Base-by-base conservation (phyloP, 2,113 vertebrate species). In the Coryphaenoides rupestris region DNA sequence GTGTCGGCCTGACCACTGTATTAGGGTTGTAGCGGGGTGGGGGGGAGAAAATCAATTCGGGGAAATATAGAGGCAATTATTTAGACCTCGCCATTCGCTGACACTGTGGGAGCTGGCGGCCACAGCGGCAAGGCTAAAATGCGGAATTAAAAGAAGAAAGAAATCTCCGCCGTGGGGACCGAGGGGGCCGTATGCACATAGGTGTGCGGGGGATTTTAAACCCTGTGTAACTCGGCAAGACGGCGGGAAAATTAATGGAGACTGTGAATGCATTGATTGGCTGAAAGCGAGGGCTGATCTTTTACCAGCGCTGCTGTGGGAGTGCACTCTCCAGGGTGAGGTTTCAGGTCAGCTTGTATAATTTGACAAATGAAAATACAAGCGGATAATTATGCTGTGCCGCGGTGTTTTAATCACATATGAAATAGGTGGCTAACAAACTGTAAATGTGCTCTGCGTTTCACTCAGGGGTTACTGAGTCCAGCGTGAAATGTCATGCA, bases 11-110 rank as follows among this genome's bases (percentile, higher is more conserved):
- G 83, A 89, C 81, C 80, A 71, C 83, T 89, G 83, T 86, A 86
- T 90, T 87, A 87, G 75, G 84, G 78, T 70, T 73, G 78, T 78
- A 78, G n/a, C n/a, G n/a, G n/a, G n/a, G n/a, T n/a, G n/a, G n/a
- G n/a, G n/a, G n/a, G 2, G 79, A 74, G 83, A 76, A 88, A 92
- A 92, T 90, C 89, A 90, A 89, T 90, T 84, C 78, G 79, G 86
- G n/a, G 89, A 89, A 91, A 90, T 88, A 90, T 86, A 87, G 87
- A 90, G 84, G 86, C 88, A 91, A 91, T 91, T 91, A 92, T 89
- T 90, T 88, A 86, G 88, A 87, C 84, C 86, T 81, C 80, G 77
- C 83, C 88, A 88, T 83, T 85, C 66, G 74, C 87, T 89, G 88
- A 90, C 80, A 87, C 89, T 88, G 86, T 86, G 84, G 84, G 77